A percentile compares a stretch with the other conserved stretches of the same genome.
These are phyloP conservation scores for Thinocorus orbignyianus DNA, from an alignment of 2,113 vertebrate species.

Conservation along the genomic window DNA sequence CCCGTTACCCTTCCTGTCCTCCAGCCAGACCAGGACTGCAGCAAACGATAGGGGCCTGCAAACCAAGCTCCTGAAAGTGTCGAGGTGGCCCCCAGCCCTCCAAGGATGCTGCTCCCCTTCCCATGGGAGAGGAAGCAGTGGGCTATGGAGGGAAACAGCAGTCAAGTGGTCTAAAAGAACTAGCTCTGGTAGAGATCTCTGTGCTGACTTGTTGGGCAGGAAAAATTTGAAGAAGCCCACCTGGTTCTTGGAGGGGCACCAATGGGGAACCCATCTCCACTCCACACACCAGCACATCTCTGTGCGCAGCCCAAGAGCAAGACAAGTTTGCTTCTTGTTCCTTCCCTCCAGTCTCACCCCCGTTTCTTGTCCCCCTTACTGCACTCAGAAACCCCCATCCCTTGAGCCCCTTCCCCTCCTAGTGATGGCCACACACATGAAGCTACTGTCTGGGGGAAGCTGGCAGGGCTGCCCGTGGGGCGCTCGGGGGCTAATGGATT, in stretches of 20 bases:
- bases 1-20: background rate
- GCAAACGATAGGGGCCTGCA: background rate
- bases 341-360: background rate
- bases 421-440: rapidly evolving
- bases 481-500: background rate
- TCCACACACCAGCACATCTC: rapidly evolving
- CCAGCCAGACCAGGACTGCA: constrained; percentile 44
- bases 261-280: background rate
- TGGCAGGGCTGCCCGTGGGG: background rate
- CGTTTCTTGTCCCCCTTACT: rapidly evolving
- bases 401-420: background rate
- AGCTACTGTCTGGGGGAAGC: background rate
- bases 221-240: background rate
- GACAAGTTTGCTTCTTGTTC: rapidly evolving
- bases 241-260: background rate
- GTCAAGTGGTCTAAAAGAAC: background rate
- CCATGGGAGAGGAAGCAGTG: background rate
- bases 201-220: background rate
- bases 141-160: background rate
- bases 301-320: background rate
- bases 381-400: background rate
- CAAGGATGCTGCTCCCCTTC: background rate
- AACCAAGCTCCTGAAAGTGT: background rate
- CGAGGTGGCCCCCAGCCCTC: background rate
- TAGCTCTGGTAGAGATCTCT: background rate